A percentile compares a stretch with the other conserved stretches of the same genome.
phyloP scores from a whole-genome alignment of 2,113 vertebrate species.

The Nipponia nippon region DNA sequence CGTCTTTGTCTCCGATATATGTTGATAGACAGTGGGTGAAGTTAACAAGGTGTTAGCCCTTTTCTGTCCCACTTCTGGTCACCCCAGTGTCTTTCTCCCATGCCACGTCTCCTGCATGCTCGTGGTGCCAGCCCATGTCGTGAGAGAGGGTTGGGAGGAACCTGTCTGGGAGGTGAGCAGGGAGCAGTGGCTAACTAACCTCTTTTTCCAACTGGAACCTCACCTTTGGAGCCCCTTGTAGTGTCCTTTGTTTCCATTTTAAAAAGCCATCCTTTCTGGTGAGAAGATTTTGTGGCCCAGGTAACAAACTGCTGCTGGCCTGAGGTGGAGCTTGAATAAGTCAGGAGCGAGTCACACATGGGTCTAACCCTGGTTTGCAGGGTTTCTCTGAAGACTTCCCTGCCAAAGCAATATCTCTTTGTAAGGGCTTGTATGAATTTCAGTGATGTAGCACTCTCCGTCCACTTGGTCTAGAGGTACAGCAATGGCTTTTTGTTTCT shows the following conservation, averaged over 20 bases:
- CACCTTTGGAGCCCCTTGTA: not conserved
- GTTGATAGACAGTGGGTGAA: not conserved
- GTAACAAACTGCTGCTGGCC: not conserved
- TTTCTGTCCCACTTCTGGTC: not conserved
- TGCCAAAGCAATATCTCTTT: not conserved
- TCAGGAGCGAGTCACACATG: fast-evolving
- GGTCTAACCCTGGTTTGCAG: not conserved
- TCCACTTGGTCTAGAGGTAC: not conserved
- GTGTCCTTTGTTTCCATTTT: not conserved
- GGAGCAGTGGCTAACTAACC: not conserved
- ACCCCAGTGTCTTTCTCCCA: not conserved
- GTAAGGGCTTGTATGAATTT: not conserved
- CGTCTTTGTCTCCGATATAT: not conserved
- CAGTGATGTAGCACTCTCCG: not conserved
- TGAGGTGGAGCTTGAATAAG: not conserved
- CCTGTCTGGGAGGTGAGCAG: not conserved
- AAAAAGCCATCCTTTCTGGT: not conserved
- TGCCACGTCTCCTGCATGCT: fast-evolving
- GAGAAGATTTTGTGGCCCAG: not conserved
- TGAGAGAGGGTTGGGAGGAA: not conserved
- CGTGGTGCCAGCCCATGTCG: fast-evolving
- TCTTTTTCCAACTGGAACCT: not conserved
- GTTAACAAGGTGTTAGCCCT: not conserved
- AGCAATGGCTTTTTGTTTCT: not conserved
- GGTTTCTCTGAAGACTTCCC: not conserved